phyloP scores from a whole-genome alignment of 2,113 vertebrate species.

The Alethe diademata region DNA sequence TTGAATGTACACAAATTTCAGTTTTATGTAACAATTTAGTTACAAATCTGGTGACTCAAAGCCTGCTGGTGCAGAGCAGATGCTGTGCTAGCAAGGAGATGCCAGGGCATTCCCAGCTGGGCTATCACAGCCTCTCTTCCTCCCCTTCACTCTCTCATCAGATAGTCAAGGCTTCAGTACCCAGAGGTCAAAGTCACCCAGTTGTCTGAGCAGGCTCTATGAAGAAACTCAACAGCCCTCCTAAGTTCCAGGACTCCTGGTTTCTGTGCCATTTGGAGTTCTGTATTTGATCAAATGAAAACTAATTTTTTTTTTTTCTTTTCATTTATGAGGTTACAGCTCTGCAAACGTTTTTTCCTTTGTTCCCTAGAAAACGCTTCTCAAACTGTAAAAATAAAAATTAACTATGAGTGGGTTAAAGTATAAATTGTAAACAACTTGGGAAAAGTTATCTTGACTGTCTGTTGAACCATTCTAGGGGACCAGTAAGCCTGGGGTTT shows the following conservation, averaged over 20 bases:
- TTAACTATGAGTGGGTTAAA: background rate
- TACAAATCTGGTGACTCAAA: background rate
- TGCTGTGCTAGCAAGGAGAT: slow-evolving; percentile 22
- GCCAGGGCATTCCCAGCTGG: slow-evolving; percentile 24
- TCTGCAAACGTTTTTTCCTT: background rate
- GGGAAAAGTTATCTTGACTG: background rate
- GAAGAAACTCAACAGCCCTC: background rate
- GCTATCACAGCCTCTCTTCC: background rate
- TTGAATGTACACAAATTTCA: background rate
- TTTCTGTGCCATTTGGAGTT: background rate
- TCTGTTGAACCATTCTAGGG: background rate
- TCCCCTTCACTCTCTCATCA: background rate
- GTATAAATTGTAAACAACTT: background rate
- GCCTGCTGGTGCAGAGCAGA: background rate
- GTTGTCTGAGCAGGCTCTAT: background rate
- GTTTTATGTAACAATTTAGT: background rate
- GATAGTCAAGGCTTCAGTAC: background rate
- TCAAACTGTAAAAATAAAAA: background rate
- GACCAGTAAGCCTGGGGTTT: background rate
- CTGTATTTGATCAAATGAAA: background rate
- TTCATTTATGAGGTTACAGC: background rate
- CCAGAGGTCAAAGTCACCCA: background rate
- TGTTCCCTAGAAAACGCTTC: background rate
- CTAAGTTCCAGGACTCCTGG: background rate
- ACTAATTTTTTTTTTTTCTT: background rate